Evolutionary conservation across 2,888 invertebrate genomes (phyloP), one percentile per base, ranked within the genome.

Genomic region (Exocentrus adspersus): DNA sequence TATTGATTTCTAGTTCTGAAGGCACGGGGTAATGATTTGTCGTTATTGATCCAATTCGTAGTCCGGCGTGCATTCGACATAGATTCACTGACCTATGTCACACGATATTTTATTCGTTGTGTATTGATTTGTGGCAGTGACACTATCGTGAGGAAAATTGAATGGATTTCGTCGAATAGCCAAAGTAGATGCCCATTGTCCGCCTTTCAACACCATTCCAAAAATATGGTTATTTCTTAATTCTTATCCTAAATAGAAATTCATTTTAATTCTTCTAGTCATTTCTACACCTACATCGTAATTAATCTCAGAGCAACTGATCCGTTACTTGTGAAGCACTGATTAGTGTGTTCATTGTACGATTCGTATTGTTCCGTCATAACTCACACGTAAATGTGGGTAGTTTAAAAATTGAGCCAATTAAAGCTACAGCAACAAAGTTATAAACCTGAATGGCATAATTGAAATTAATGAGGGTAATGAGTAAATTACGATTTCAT

Each of bases 1-100:
- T 54, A 43, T 54, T 17, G 14, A n/a, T 21, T 54, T 41, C 17
- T 42, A 32, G 42, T 17, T 43, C 10, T 3, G n/a, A 51, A n/a
- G 12, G 30, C 21, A 43, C 5, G 28, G 24, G 16, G 43, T n/a
- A 54, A 54, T 54, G 43, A 54, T 54, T 54, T 54, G 37, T 43
- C 30, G 16, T 0, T 24, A 54, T 43, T 43, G 54, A 54, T 54
- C n/a, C 21, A 42, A 7, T 21, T 53, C 17, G 17, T 43, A 24
- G 20, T 43, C 30, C 54, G 17, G 24, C 24, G 19, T 54, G 54
- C 42, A 54, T 12, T 24, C 28, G 12, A 30, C 53, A 37, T 17
- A 24, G 46, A 53, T 53, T 43, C 54, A 53, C 60, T 60, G 60
- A 60, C 53, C 60, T 60, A 60, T 20, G 53, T 10, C 46, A 53